These are phyloP conservation scores for Anoncus sp. DNA, from an alignment of 2,888 invertebrate genomes.

Conservation along the genomic window DNA sequence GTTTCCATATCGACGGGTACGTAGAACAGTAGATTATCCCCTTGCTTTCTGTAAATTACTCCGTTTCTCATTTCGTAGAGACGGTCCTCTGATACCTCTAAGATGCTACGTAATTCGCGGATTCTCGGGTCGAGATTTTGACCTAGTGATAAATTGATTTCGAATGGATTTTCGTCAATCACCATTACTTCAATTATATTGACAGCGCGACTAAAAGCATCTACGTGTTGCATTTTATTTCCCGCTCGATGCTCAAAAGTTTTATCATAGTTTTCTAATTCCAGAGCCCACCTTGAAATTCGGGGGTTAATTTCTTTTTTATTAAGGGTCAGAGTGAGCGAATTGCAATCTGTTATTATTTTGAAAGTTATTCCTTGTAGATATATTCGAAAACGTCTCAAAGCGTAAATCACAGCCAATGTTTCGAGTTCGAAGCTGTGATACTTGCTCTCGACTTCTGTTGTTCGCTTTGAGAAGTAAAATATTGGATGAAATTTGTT, in stretches of 20 bases:
- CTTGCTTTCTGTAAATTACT: too few species aligned
- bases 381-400: constrained; percentile 71
- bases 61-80: too few species aligned
- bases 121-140: too few species aligned
- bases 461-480: constrained; percentile 75
- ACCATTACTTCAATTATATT: constrained; percentile 53
- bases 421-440: constrained; percentile 78
- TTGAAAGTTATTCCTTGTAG: constrained; percentile 66
- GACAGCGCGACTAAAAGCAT: constrained; percentile 66
- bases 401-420: constrained; percentile 66
- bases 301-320: constrained; percentile 74
- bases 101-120: too few species aligned
- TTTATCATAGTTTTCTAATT: constrained; percentile 70
- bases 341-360: constrained; percentile 73
- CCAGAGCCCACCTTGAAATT: constrained; percentile 72
- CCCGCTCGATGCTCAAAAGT: constrained; percentile 66
- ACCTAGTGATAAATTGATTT: too few species aligned
- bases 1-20: too few species aligned
- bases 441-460: constrained; percentile 70
- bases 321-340: constrained; percentile 67
- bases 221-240: constrained; percentile 70
- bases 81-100: too few species aligned
- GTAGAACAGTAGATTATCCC: too few species aligned
- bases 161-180: too few species aligned
- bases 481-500: constrained; percentile 72